A percentile compares a stretch with the other conserved stretches of the same genome.
These are phyloP conservation scores for Danio choprae DNA, from an alignment of 2,797 vertebrate species.

Conservation along the genomic window DNA sequence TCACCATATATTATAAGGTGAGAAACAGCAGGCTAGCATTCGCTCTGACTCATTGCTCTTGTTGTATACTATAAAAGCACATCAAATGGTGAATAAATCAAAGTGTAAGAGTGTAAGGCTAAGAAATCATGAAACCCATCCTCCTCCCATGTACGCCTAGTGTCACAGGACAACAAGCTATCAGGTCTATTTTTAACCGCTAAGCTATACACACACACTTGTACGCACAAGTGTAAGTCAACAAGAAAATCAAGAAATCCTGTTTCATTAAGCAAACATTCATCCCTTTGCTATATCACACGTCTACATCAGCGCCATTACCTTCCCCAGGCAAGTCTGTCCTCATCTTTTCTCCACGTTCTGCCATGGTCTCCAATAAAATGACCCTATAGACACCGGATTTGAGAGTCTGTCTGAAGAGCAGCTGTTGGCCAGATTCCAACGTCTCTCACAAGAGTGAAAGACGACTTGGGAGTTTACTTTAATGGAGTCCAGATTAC, in stretches of 20 bases:
- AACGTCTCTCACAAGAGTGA: constrained; percentile 24
- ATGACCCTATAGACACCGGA: constrained; percentile 4
- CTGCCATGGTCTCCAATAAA: constrained; percentile 17
- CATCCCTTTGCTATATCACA: constrained; percentile 10
- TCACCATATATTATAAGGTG: not conserved
- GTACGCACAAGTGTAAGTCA: constrained; percentile 52
- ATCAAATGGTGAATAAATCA: constrained; percentile 10
- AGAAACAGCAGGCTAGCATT: not conserved
- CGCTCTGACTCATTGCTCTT: not conserved
- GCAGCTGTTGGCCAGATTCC: constrained; percentile 21
- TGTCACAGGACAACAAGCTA: constrained; percentile 65
- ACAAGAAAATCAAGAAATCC: constrained; percentile 61
- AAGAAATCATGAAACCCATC: constrained; percentile 18
- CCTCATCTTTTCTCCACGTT: constrained; percentile 64
- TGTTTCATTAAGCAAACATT: not conserved
- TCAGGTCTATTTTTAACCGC: constrained; percentile 76
- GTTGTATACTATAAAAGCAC: constrained; percentile 29
- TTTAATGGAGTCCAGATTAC: constrained; percentile 24
- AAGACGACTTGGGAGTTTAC: constrained; percentile 26
- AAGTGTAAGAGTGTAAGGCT: constrained; percentile 8
- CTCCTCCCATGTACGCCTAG: constrained; percentile 55
- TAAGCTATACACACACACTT: constrained; percentile 60
- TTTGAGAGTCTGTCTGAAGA: constrained; percentile 26
- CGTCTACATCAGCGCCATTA: constrained; percentile 59
- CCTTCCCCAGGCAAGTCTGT: constrained; percentile 70